A percentile compares a stretch with the other conserved stretches of the same genome.
These are phyloP conservation scores for Tetraneura akinire DNA, from an alignment of 1,140 invertebrate genomes.

Conservation along the genomic window DNA sequence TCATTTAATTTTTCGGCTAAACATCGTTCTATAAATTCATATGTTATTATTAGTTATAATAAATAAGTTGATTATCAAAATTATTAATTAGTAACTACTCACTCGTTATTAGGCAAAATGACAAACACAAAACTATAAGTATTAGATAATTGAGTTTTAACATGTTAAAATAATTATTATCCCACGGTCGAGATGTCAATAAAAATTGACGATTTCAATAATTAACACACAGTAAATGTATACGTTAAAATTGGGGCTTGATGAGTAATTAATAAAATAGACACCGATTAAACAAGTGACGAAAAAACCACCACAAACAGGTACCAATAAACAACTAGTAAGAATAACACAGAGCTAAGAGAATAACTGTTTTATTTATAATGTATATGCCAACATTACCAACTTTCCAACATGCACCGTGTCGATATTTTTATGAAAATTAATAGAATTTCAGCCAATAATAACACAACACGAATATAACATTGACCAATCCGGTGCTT, in stretches of 20 bases:
- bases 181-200: neutral
- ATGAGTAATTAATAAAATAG: too few species aligned
- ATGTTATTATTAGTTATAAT: too few species aligned
- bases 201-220: too few species aligned
- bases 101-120: neutral
- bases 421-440: neutral
- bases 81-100: neutral
- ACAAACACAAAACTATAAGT: slow-evolving; percentile 5
- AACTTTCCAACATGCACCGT: neutral
- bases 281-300: too few species aligned
- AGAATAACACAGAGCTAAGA: neutral
- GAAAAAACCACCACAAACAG: too few species aligned
- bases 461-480: neutral
- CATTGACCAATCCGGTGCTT: neutral
- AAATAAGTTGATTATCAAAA: too few species aligned
- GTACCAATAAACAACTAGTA: too few species aligned
- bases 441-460: neutral
- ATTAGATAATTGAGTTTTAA: slow-evolving; percentile 8
- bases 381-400: too few species aligned
- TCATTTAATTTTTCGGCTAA: neutral
- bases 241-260: too few species aligned
- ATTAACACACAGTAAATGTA: too few species aligned
- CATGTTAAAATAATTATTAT: neutral
- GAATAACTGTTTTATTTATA: too few species aligned
- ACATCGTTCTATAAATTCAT: neutral